Base-by-base conservation (phyloP, 2,797 vertebrate genomes). In the Urocyon cinereoargenteus region DNA sequence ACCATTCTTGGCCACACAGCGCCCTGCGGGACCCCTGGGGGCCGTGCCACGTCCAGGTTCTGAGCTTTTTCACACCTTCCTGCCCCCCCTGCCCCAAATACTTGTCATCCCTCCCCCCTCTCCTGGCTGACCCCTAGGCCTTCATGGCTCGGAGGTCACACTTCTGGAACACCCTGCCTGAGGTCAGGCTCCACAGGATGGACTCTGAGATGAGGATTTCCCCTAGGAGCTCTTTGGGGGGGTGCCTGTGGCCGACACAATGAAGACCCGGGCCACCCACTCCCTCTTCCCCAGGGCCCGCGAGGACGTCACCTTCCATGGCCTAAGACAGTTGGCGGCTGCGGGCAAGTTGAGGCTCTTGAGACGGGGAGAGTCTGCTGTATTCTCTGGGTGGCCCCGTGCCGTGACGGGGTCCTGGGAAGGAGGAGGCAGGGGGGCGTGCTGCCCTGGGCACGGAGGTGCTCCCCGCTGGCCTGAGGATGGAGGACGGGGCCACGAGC, bases 241-340 rank as follows among this genome's bases (percentile, higher is more conserved):
- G 3, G 16, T 15, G 4, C 62, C 28, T 3, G 4, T 5, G 68
- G 31, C 21, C 28, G 81, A 21, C 22, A 45, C 75, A 36, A 61
- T 18, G 66, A 28, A 4, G 22, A 45, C 22, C 40, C 21, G 18
- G 21, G 21, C 21, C 12, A 0, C 19, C 45, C 2, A 8, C 24
- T 6, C 21, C 40, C 59, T 45, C 21, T 22, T 86, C n/a, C 51
- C 49, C 6, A 10, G 70, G 68, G 64, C 18, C 62, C 49, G 34
- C 26, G 59, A 51, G 40, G 15, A n/a, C 2, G 14, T n/a, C 24
- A 31, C 73, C 49, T 64, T 73, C 49, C 2, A 0, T 24, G 16
- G 64, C 82, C 40, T 8, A 66, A 86, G 7, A 31, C 62, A 61
- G 62, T 86, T 59, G 2, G n/a, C 36, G n/a, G n/a, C 55, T 13